Evolutionary conservation across 2,888 invertebrate species (phyloP), one percentile per base, ranked within the genome.

Genomic region (Parapristionchus giblindavisi): DNA sequence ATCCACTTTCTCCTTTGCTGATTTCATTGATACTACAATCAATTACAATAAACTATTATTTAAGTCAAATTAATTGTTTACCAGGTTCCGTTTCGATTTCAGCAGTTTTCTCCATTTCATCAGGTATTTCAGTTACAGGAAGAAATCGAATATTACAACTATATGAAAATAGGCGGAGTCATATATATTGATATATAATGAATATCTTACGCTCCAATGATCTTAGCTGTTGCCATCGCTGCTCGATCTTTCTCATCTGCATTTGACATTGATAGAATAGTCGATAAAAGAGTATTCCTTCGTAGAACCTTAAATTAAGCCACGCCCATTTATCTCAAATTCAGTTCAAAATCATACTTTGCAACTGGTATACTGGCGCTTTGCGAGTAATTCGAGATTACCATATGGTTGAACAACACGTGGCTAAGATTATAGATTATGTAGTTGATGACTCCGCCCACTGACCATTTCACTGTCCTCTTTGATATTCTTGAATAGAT

Each of bases 281-380:
- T 68, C 34, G 68, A 52, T 21, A 68, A n/a, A n/a, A 68, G 51
- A 34, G 68, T 68, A 36, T 68, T 68, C 17, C 52, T 48, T 43
- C 68, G 68, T 17, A 68, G 68, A 8, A 52, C 68, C 68, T 68
- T 34, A 21, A 4, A n/a, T 17, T 6, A 40, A 24, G 14, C 40
- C 27, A 5, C 63, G 40, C 40, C 63, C 63, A 14, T 38, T 36
- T 29, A 3, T 40, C 3, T 40, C 34, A 63, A 34, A 58, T 34
- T 58, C 58, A 40, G 38, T 43, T 34, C 34, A 14, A 11, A 48
- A 48, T 48, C 14, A 11, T 48, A 68, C 68, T 52, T 68, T 68
- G 68, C 68, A 68, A 5, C 51, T 14, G 34, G 36, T 51, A 27
- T 68, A 68, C n/a, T 29, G 32, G 1, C 68, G 17, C 34, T 68